Evolutionary conservation across 2,888 invertebrate species (phyloP).

Genomic region (Nasonovia ribisnigri): DNA sequence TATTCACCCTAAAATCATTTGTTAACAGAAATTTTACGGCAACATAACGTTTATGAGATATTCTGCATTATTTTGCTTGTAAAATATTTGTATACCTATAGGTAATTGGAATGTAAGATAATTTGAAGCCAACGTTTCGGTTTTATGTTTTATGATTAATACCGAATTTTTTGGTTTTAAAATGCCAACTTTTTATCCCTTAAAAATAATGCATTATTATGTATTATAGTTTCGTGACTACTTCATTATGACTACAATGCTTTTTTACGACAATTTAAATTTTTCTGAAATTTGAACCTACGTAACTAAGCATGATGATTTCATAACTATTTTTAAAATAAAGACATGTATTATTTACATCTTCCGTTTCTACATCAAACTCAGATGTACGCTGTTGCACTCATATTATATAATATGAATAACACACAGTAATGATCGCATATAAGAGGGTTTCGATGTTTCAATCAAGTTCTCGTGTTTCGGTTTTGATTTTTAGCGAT

Average conservation of each 20-base stretch:
- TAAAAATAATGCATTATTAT: neutral
- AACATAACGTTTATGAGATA: neutral
- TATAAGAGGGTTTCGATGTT: neutral
- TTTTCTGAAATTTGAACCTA: neutral
- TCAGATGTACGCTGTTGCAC: neutral
- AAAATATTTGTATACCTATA: neutral
- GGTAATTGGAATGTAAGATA: neutral
- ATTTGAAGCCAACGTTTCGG: neutral
- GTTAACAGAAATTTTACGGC: neutral
- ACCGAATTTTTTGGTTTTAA: neutral
- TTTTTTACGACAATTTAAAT: neutral
- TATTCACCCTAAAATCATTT: neutral
- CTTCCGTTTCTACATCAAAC: neutral
- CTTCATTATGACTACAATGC: neutral
- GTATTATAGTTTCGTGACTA: neutral
- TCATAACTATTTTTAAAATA: neutral
- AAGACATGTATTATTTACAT: neutral
- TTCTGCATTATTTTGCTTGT: neutral
- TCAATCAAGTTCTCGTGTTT: neutral
- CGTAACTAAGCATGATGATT: neutral
- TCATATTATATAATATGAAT: neutral
- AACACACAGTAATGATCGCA: neutral
- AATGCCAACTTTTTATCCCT: neutral
- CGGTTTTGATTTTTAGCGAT: neutral
- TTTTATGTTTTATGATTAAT: neutral